Evolutionary conservation across 2,888 invertebrate genomes (phyloP).

Genomic region (Arenicola marina): DNA sequence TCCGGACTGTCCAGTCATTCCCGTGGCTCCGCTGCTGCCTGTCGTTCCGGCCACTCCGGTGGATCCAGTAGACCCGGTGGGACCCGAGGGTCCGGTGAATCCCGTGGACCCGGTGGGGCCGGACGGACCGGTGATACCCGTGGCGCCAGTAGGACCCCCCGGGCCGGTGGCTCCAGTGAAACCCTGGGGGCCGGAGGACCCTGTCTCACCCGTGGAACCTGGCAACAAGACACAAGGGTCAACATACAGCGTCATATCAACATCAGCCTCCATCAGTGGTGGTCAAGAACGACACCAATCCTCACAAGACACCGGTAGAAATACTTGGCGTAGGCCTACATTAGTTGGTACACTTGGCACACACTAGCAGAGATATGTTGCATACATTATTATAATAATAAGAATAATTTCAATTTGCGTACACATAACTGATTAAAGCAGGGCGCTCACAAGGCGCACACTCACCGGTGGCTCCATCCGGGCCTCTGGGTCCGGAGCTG

Average conservation of each 20-base stretch:
- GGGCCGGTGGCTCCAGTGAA: conserved; percentile 66
- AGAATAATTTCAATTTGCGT: no score
- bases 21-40: conserved; percentile 21
- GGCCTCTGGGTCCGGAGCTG: conserved; percentile 9
- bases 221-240: no score
- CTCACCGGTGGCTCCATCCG: conserved; percentile 18
- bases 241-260: no score
- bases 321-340: no score
- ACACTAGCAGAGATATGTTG: no score
- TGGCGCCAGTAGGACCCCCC: conserved; percentile 19
- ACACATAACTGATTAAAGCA: no score
- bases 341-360: no score
- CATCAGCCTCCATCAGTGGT: no score
- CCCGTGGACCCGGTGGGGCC: background rate
- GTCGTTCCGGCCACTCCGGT: background rate
- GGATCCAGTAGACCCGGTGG: background rate
- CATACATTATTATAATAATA: no score
- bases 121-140: conserved; percentile 17
- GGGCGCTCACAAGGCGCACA: conserved; percentile 10
- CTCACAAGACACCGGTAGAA: no score
- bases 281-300: no score
- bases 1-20: conserved; percentile 27
- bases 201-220: conserved; percentile 21
- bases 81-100: no score
- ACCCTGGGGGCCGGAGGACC: conserved; percentile 11